A percentile compares a stretch with the other conserved stretches of the same genome.
These are phyloP conservation scores for Drosophila obscura DNA, from an alignment of 1,140 invertebrate genomes.

Conservation along the genomic window DNA sequence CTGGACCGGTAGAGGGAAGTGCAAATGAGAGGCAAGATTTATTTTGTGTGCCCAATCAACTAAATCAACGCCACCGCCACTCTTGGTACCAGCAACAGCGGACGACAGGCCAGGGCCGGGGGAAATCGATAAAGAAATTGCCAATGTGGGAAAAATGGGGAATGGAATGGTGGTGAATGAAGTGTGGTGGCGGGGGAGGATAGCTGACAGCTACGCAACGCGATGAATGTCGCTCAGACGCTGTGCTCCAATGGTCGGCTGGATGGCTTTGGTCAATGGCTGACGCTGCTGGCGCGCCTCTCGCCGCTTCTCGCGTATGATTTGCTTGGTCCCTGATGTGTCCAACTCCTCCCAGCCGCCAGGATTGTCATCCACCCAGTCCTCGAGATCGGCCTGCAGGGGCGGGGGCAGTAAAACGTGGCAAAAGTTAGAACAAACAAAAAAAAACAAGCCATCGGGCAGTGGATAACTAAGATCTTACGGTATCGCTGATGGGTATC, in stretches of 20 bases:
- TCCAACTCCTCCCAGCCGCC: constrained; percentile 83
- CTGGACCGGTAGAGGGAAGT: constrained; percentile 38
- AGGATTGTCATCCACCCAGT: constrained; percentile 79
- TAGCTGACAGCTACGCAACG: constrained; percentile 46
- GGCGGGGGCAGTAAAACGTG: neutral
- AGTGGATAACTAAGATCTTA: constrained; percentile 26
- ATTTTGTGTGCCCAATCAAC: constrained; percentile 54
- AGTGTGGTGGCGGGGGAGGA: neutral
- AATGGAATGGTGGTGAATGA: constrained; percentile 17
- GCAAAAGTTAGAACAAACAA: neutral
- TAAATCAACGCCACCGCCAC: constrained; percentile 43
- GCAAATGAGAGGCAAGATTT: constrained; percentile 59
- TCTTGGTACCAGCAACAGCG: constrained; percentile 2
- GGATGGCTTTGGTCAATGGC: constrained; percentile 21
- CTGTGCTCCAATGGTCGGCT: constrained; percentile 64
- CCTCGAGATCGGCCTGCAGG: constrained; percentile 78
- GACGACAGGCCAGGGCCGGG: constrained; percentile 4
- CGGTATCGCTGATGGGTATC: constrained; percentile 75
- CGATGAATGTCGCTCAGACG: constrained; percentile 62
- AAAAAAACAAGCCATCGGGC: too few relatives aligned
- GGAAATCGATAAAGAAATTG: constrained; percentile 11
- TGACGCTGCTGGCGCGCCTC: constrained; percentile 78
- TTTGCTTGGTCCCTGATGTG: constrained; percentile 78
- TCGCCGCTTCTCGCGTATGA: constrained; percentile 80
- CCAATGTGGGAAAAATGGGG: constrained; percentile 6